These are phyloP conservation scores for Capitulum mitella DNA, from an alignment of 2,888 invertebrate species.

Conservation along the genomic window DNA sequence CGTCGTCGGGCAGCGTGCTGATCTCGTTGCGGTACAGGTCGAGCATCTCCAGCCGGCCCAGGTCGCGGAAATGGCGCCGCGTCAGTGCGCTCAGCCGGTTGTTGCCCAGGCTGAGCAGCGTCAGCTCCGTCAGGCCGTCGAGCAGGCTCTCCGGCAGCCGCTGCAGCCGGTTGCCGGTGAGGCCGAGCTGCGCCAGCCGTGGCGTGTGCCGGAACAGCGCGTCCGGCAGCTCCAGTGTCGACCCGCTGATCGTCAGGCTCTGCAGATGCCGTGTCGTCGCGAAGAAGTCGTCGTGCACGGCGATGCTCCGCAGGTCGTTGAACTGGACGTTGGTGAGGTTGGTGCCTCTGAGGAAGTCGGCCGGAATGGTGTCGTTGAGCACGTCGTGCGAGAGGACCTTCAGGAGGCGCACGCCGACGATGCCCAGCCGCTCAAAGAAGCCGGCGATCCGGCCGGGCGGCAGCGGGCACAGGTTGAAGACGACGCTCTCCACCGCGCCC, in stretches of 20 bases:
- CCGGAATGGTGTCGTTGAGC: slow-evolving; percentile 5
- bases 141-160: slow-evolving; percentile 38
- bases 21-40: slow-evolving; percentile 38
- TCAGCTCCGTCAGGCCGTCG: slow-evolving; percentile 37
- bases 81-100: slow-evolving; percentile 38
- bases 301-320: background rate
- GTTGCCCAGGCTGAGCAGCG: slow-evolving; percentile 38
- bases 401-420: background rate
- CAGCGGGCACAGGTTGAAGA: background rate
- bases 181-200: slow-evolving; percentile 58
- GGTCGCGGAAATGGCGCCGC: slow-evolving; percentile 38
- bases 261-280: background rate
- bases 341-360: background rate
- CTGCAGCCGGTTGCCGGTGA: slow-evolving; percentile 43
- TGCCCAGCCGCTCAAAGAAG: slow-evolving; percentile 7
- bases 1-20: slow-evolving; percentile 29
- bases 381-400: background rate
- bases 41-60: slow-evolving; percentile 37
- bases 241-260: background rate
- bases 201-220: slow-evolving; percentile 57
- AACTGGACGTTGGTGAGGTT: background rate
- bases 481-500: background rate
- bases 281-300: background rate
- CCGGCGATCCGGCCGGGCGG: background rate
- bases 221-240: slow-evolving; percentile 49